Conservation (phyloP, 2,113 vertebrate genomes). For the Phasianus colchicus region DNA sequence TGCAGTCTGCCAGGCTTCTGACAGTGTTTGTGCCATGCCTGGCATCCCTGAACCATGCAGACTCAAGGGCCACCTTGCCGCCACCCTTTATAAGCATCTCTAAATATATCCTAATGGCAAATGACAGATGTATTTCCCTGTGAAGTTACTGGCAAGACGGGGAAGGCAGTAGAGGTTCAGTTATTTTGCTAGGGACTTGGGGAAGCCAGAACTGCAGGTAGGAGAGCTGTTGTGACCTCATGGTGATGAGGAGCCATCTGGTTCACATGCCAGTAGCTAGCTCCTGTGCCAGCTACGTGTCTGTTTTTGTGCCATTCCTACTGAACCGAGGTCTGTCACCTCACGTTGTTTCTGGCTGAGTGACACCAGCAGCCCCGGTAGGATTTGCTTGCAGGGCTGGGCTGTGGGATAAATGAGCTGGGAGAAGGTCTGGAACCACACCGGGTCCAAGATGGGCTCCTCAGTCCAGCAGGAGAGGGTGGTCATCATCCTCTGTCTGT, state of each 20-base stretch:
- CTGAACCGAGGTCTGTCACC: not conserved
- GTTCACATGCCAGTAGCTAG: not conserved
- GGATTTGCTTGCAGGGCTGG: not conserved
- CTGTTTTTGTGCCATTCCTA: not conserved
- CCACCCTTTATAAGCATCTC: not conserved
- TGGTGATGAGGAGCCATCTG: not conserved
- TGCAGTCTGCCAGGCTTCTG: not conserved
- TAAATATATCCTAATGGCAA: not conserved
- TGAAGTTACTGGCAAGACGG: not conserved
- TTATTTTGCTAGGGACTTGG: not conserved
- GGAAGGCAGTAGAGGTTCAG: not conserved
- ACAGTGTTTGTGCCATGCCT: not conserved
- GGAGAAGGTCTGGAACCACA: not conserved
- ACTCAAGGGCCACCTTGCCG: too few species aligned
- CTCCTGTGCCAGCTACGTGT: not conserved
- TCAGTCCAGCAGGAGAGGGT: not conserved
- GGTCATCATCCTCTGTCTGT: not conserved
- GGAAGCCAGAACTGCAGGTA: not conserved
- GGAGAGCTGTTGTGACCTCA: not conserved
- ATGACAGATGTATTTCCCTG: not conserved
- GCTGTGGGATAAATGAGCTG: not conserved
- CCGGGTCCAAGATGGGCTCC: not conserved
- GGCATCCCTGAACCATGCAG: fast-evolving
- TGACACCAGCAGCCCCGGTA: not conserved
- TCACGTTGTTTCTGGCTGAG: not conserved